Conservation (phyloP, 2,797 vertebrate species). For the Cirrhinus mrigala region DNA sequence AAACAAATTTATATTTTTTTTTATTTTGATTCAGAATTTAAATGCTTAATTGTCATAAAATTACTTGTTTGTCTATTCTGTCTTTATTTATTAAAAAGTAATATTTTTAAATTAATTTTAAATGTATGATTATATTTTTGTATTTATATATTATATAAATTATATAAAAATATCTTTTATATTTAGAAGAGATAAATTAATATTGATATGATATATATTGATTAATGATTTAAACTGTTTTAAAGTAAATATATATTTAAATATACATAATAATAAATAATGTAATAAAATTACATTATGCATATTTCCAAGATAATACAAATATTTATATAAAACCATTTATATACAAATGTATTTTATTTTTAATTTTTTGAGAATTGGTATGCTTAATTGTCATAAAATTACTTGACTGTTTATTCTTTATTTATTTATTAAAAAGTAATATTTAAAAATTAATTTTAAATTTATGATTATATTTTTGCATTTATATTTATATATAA, state of each 20-base stretch:
- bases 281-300: too few relatives aligned
- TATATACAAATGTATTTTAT: too few relatives aligned
- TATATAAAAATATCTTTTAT: background rate
- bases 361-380: too few relatives aligned
- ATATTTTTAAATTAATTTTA: background rate
- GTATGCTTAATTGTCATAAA: too few relatives aligned
- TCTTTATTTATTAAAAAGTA: too few relatives aligned
- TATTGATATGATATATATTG: background rate
- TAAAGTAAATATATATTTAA: too few relatives aligned
- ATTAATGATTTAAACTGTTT: background rate
- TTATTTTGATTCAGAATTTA: background rate
- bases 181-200: background rate
- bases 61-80: too few relatives aligned
- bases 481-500: background rate
- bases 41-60: background rate
- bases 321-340: too few relatives aligned
- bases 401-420: too few relatives aligned
- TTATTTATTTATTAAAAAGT: too few relatives aligned
- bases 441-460: background rate
- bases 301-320: background rate
- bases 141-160: background rate
- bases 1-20: too few relatives aligned
- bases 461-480: background rate
- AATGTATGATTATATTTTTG: background rate
- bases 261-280: too few relatives aligned